Evolutionary conservation across 2,113 vertebrate genomes (phyloP).

Genomic region (Ctenomys sociabilis): DNA sequence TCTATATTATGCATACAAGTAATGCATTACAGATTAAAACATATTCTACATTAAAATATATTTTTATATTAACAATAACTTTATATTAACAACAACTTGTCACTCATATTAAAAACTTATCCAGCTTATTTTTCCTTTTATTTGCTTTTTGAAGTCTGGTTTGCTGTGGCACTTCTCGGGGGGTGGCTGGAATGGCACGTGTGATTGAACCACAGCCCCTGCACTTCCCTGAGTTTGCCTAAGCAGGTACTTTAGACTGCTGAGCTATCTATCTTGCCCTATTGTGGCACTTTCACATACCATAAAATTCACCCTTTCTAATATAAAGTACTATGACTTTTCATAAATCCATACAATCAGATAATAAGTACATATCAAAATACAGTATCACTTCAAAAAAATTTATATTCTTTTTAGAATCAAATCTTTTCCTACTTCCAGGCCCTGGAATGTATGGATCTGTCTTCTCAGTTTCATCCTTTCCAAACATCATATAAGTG

Average conservation of each 20-base stretch:
- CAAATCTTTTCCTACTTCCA: neutral
- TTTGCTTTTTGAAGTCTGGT: neutral
- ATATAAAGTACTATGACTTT: constrained; percentile 21
- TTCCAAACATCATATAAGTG: neutral
- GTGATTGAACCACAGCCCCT: no score
- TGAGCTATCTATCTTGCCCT: neutral
- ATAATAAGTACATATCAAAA: neutral
- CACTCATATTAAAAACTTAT: constrained; percentile 28
- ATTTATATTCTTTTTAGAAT: neutral
- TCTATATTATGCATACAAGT: neutral
- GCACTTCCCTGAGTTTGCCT: no score
- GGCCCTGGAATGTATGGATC: neutral
- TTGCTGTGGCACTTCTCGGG: neutral
- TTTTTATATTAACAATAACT: neutral
- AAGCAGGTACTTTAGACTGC: no score
- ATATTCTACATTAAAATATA: neutral
- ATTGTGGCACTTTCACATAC: neutral
- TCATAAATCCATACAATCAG: neutral
- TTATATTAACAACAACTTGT: neutral
- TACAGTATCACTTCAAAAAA: neutral
- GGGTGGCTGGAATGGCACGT: no score
- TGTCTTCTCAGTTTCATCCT: neutral
- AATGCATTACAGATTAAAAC: neutral
- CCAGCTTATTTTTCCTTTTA: neutral
- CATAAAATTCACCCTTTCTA: neutral